Percentiles rank a stretch among this genome's conserved stretches.
Conservation (phyloP, 2,113 vertebrate genomes). For the Maccullochella peelii region DNA sequence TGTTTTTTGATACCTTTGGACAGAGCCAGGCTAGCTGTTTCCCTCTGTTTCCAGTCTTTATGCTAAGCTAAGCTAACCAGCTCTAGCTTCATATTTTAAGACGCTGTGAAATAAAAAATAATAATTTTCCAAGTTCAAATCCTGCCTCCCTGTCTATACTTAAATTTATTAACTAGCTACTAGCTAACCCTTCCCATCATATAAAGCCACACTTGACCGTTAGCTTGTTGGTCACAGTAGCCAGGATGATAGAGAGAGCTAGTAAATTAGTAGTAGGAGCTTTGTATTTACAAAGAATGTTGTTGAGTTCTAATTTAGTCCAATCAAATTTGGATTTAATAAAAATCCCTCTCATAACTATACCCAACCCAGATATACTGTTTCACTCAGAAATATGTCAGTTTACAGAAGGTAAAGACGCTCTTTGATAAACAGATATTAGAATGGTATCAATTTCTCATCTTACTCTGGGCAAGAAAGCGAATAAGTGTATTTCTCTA, state of each 20-base stretch:
- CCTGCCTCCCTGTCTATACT: not conserved
- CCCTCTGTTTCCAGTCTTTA: not conserved
- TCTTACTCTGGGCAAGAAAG: not conserved
- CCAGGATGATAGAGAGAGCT: not conserved
- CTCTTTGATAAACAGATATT: not conserved
- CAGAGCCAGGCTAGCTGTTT: not conserved
- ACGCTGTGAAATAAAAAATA: no score
- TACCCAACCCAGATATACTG: not conserved
- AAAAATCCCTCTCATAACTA: not conserved
- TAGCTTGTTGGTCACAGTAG: not conserved
- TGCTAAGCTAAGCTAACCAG: not conserved
- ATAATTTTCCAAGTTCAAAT: not conserved
- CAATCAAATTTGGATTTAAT: not conserved
- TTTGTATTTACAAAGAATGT: no score
- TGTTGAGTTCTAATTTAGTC: no score
- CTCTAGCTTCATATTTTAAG: no score
- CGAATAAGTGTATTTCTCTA: not conserved
- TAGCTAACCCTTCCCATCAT: not conserved
- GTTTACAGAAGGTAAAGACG: not conserved
- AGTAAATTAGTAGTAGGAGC: not conserved
- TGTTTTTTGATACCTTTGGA: not conserved
- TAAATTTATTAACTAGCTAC: not conserved
- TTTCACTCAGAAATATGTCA: not conserved
- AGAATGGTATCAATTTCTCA: not conserved
- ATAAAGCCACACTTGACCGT: not conserved